Evolutionary conservation across 2,888 invertebrate genomes (phyloP).

Genomic region (Synanthedon andrenaeformis): DNA sequence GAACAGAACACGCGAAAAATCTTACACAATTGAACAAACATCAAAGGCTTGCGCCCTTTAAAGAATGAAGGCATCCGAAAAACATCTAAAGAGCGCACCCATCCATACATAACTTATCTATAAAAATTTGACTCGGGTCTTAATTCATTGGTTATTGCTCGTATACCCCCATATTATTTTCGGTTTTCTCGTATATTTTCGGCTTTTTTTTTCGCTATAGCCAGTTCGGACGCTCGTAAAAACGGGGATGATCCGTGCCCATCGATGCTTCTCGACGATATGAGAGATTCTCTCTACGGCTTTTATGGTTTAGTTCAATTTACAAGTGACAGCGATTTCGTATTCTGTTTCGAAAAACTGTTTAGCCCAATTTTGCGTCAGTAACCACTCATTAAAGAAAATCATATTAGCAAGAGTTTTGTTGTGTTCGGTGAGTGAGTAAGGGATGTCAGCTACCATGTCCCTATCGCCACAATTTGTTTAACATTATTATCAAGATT

Average conservation of each 20-base stretch:
- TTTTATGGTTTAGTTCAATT: slow-evolving; percentile 10
- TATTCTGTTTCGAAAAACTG: no score
- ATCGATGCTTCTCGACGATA: slow-evolving; percentile 53
- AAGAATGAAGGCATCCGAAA: not conserved
- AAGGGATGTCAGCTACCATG: no score
- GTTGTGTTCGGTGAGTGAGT: no score
- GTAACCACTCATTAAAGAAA: no score
- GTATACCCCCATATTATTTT: slow-evolving; percentile 52
- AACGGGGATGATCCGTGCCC: slow-evolving; percentile 50
- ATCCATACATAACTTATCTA: slow-evolving; percentile 7
- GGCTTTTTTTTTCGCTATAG: slow-evolving; percentile 36
- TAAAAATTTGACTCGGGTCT: slow-evolving; percentile 15
- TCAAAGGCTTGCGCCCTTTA: not conserved
- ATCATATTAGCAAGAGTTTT: no score
- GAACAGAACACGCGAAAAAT: no score
- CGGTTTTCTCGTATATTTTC: slow-evolving; percentile 49
- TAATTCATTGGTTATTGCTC: slow-evolving; percentile 52
- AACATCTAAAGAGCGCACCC: slow-evolving; percentile 5
- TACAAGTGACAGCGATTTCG: not conserved
- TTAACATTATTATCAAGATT: no score
- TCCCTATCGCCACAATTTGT: no score
- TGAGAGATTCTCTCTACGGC: slow-evolving; percentile 43
- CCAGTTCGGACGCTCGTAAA: slow-evolving; percentile 47
- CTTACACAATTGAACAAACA: not conserved
- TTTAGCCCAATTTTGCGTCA: no score